Percentiles rank a stretch among this genome's conserved stretches.
These are phyloP conservation scores for Platyrinchus mystaceus DNA, from an alignment of 2,797 vertebrate species.

Conservation along the genomic window DNA sequence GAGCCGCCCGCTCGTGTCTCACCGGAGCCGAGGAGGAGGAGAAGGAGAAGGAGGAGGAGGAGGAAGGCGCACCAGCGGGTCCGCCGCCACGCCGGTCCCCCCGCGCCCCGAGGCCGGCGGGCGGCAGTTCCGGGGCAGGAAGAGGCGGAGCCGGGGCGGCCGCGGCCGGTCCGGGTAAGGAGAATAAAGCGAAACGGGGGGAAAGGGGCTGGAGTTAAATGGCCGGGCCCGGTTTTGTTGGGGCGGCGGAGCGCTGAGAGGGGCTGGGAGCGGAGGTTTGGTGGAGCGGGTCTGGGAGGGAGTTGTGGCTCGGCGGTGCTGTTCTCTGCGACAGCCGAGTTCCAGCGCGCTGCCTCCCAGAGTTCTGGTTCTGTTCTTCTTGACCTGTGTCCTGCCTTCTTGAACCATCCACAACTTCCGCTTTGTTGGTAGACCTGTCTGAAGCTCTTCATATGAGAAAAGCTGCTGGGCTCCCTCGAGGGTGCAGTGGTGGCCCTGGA, in stretches of 20 bases:
- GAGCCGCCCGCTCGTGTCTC: not conserved
- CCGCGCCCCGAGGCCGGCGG: not conserved
- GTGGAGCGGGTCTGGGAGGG: not conserved
- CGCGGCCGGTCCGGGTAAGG: not conserved
- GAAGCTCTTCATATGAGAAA: not conserved
- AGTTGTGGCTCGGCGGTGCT: accelerated
- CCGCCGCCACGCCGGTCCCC: not conserved
- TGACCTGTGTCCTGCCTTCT: not conserved
- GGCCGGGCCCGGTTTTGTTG: accelerated
- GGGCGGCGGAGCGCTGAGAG: accelerated
- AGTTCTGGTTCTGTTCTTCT: accelerated
- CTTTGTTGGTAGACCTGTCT: accelerated
- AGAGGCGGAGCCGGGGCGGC: not conserved
- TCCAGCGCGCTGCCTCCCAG: not conserved
- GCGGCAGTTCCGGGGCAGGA: not conserved
- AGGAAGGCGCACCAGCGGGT: not conserved
- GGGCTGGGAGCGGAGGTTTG: not conserved
- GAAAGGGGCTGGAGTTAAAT: accelerated
- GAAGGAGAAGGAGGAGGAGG: not conserved
- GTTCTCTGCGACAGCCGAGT: not conserved
- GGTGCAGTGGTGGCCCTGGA: not conserved
- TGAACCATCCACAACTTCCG: accelerated
- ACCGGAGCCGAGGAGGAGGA: not conserved
- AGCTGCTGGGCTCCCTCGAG: not conserved
- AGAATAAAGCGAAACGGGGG: accelerated